Percentiles rank a stretch among this genome's conserved stretches.
These are phyloP conservation scores for Microctonus aethiopoides DNA, from an alignment of 2,888 invertebrate species.

Conservation along the genomic window DNA sequence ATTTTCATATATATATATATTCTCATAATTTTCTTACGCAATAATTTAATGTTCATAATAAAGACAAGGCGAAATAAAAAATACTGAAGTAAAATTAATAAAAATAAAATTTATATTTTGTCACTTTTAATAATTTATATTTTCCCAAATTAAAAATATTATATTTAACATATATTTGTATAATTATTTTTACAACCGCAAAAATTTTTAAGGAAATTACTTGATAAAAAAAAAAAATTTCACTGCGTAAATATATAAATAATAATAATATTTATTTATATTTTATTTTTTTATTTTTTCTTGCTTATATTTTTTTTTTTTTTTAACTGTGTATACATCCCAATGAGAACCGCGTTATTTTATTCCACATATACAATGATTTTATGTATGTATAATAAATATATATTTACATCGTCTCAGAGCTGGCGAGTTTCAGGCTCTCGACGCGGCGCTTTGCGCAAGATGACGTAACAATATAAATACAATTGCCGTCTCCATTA, in stretches of 20 bases:
- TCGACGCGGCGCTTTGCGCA: conserved; percentile 40
- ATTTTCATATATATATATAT: conserved; percentile 34
- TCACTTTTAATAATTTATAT: neutral
- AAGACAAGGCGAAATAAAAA: conserved; percentile 43
- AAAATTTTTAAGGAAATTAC: neutral
- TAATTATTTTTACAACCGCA: neutral
- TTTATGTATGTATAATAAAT: conserved; percentile 16
- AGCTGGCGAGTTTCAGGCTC: neutral
- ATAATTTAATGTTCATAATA: conserved; percentile 61
- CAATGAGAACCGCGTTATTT: conserved; percentile 55
- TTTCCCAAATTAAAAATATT: neutral
- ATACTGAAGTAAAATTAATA: conserved; percentile 22
- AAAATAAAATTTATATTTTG: neutral
- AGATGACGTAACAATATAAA: conserved; percentile 62
- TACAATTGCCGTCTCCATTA: conserved; percentile 40
- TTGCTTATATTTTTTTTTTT: neutral
- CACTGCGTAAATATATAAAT: neutral
- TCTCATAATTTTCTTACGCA: conserved; percentile 58
- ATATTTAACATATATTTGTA: neutral
- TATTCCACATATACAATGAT: conserved; percentile 49
- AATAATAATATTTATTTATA: neutral
- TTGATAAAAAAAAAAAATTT: neutral
- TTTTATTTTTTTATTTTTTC: neutral
- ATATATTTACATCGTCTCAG: conserved; percentile 20
- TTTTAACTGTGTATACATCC: too few relatives aligned